Conservation (phyloP, 2,888 invertebrate species). For the Drosophila infuscata region DNA sequence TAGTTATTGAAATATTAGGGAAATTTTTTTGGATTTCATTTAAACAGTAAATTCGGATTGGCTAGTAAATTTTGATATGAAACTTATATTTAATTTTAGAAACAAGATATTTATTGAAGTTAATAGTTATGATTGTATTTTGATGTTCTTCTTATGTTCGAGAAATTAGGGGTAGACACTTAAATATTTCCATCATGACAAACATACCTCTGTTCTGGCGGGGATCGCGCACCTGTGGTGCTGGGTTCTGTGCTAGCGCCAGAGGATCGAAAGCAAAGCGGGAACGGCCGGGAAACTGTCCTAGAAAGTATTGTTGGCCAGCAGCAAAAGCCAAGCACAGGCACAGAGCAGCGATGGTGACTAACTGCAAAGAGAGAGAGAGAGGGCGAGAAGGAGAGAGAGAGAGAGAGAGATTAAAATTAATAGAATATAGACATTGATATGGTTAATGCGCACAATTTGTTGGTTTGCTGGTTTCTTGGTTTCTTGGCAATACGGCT, state of each 20-base stretch:
- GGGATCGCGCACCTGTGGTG: slow-evolving; percentile 80
- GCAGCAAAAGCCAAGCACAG: slow-evolving; percentile 81
- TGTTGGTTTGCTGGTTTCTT: slow-evolving; percentile 4
- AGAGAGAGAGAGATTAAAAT: neutral
- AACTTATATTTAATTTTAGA: neutral
- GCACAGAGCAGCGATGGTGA: slow-evolving; percentile 80
- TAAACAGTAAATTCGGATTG: neutral
- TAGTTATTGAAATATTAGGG: neutral
- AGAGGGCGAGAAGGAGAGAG: neutral
- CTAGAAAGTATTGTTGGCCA: slow-evolving; percentile 83
- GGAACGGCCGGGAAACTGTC: slow-evolving; percentile 69
- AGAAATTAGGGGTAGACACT: neutral
- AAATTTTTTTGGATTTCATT: neutral
- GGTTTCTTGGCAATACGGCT: slow-evolving; percentile 14
- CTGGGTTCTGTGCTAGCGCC: slow-evolving; percentile 70
- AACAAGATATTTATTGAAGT: too few relatives aligned
- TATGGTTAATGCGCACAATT: slow-evolving; percentile 20
- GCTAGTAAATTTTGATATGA: neutral
- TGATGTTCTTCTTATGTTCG: neutral
- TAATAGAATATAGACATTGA: slow-evolving; percentile 24
- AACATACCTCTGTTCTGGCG: slow-evolving; percentile 84
- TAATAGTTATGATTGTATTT: too few relatives aligned
- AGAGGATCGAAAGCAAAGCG: slow-evolving; percentile 76
- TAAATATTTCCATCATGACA: neutral
- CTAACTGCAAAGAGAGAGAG: slow-evolving; percentile 74